Base-by-base conservation (phyloP, 2,113 vertebrate genomes). In the Tretioscincus oriximinensis region DNA sequence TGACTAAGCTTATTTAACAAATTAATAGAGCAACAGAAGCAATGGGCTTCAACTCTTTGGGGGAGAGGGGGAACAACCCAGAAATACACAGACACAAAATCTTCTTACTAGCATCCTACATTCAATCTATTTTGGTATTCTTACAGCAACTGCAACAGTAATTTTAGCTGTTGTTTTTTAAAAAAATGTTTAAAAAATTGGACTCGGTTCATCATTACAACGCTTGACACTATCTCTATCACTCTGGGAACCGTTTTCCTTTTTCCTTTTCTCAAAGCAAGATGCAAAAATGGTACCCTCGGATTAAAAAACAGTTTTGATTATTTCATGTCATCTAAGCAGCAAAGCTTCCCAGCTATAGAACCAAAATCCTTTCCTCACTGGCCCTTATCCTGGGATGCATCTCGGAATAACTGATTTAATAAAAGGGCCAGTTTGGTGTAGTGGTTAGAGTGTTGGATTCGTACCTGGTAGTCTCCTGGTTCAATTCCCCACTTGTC, bases 51-150 rank as follows among this genome's bases (percentile, higher is more conserved):
- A 68, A 7, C 24, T 26, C 31, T 68, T 65, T 65, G 35, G 18
- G 18, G 0, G 49, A 28, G 67, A 73, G 18, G 18, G 16, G 4
- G 54, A 58, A 58, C 14, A 58, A 5, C 2, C 35, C 35, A 41
- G 35, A 41, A 41, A 41, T 41, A 41, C 35, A 41, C 35, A 58
- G 14, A 58, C 11, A 54, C 49, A n/a, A 41, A 51, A 22, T 63
- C 74, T 71, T 82, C 68, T 31, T 49, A 61, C 61, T 10, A 64
- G 5, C 69, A 63, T 49, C 69, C 29, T 66, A 83, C 76, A 78
- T 63, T 58, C 2, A 66, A 31, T 18, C 31, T 81, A 68, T 75
- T 81, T 81, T 24, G 18, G 72, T 58, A 18, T 47, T 72, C 26
- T 9, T 29, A 45, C 67, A 5, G 60, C 73, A 47, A 65, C 61